Conservation (phyloP, 2,113 vertebrate species). For the Dicerorhinus sumatrensis region DNA sequence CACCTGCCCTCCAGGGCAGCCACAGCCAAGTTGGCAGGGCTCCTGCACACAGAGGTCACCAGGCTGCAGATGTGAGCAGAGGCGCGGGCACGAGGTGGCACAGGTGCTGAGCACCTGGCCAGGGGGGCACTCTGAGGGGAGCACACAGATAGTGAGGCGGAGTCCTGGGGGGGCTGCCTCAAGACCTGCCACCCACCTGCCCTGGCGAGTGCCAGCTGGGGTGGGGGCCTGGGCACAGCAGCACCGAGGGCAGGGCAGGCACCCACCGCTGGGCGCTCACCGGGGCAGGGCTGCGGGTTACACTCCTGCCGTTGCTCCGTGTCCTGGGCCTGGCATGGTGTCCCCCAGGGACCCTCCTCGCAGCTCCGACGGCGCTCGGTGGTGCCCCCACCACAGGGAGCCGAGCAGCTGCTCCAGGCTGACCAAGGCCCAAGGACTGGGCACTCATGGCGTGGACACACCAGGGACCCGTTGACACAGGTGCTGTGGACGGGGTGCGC, state of each 20-base stretch:
- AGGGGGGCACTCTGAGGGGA: slow-evolving; percentile 87
- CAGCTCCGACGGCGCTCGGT: slow-evolving; percentile 87
- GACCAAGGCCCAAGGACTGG: slow-evolving; percentile 90
- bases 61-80: slow-evolving; percentile 90
- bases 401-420: slow-evolving; percentile 90
- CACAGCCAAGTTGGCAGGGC: slow-evolving; percentile 83
- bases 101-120: slow-evolving; percentile 87
- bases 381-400: slow-evolving; percentile 88
- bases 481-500: slow-evolving; percentile 81
- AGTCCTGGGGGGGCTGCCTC: not conserved
- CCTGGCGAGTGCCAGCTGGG: not conserved
- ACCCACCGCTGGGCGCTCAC: slow-evolving; percentile 76
- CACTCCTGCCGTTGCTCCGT: slow-evolving; percentile 81
- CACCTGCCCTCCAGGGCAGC: slow-evolving; percentile 88
- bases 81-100: slow-evolving; percentile 87
- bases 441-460: slow-evolving; percentile 86
- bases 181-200: slow-evolving; percentile 87
- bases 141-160: not conserved
- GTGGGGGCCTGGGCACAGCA: accelerated
- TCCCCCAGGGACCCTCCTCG: slow-evolving; percentile 58
- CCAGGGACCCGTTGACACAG: slow-evolving; percentile 90
- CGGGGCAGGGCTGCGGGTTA: slow-evolving; percentile 85
- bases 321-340: slow-evolving; percentile 82
- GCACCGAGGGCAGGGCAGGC: not conserved
- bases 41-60: slow-evolving; percentile 78